Evolutionary conservation across 2,888 invertebrate species (phyloP).

Genomic region (Hirudinaria manillensis): DNA sequence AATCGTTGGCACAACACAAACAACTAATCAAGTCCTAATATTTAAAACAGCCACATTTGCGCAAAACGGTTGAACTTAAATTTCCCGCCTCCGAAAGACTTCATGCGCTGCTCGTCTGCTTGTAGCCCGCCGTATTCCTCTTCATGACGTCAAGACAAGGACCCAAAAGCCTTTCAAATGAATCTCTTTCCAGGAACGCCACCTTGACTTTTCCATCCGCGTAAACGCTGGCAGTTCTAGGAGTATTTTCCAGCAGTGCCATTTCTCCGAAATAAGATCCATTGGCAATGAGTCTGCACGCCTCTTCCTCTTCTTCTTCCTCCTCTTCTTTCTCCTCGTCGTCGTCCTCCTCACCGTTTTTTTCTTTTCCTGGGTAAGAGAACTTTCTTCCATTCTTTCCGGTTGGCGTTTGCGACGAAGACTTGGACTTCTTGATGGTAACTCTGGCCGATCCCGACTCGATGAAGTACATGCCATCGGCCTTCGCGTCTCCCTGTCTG

Average conservation of each 20-base stretch:
- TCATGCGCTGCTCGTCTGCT: conserved; percentile 37
- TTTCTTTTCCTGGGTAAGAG: conserved; percentile 64
- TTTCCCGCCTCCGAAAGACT: too few relatives aligned
- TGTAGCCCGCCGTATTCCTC: conserved; percentile 58
- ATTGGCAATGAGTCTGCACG: conserved; percentile 59
- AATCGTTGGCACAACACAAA: too few relatives aligned
- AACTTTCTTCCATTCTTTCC: neutral
- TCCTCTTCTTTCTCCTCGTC: conserved; percentile 66
- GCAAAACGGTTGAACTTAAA: too few relatives aligned
- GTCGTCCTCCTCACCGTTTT: conserved; percentile 49
- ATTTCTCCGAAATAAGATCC: conserved; percentile 90
- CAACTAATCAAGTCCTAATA: too few relatives aligned
- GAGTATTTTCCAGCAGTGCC: conserved; percentile 91
- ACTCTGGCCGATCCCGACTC: conserved; percentile 71
- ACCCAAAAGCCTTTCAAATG: conserved; percentile 89
- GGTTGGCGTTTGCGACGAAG: neutral
- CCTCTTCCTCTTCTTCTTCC: conserved; percentile 50
- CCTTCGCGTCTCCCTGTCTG: conserved; percentile 47
- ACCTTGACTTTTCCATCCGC: conserved; percentile 77
- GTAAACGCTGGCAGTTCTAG: conserved; percentile 71
- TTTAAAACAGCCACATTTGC: too few relatives aligned
- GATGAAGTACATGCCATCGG: conserved; percentile 54
- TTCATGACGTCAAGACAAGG: conserved; percentile 98
- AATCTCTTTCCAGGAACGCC: conserved; percentile 92
- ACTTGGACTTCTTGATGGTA: conserved; percentile 65